A percentile compares a stretch with the other conserved stretches of the same genome.
These are phyloP conservation scores for Lasioglossum zephyrum DNA, from an alignment of 2,888 invertebrate genomes.

Conservation along the genomic window DNA sequence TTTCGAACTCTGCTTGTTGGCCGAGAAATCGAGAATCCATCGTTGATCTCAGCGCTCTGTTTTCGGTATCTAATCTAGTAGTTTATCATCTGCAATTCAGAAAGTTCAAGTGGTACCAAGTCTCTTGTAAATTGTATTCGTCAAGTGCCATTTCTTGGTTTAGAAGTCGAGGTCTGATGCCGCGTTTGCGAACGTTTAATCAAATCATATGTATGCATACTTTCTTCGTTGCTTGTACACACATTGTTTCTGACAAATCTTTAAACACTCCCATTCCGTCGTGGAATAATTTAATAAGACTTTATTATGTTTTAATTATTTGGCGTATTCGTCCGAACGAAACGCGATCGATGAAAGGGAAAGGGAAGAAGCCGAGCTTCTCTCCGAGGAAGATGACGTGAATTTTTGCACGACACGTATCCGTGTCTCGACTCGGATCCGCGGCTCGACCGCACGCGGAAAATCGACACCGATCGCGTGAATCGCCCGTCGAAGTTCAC, in stretches of 20 bases:
- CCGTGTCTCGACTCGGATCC: slow-evolving; percentile 28
- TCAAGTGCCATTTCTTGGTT: not conserved
- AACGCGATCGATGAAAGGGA: slow-evolving; percentile 3
- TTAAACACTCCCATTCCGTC: not conserved
- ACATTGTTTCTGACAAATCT: not conserved
- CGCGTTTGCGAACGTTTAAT: too few relatives aligned
- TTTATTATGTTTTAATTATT: too few relatives aligned
- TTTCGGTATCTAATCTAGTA: slow-evolving; percentile 64
- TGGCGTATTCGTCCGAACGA: not conserved
- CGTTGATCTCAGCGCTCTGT: slow-evolving; percentile 23
- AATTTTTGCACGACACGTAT: slow-evolving; percentile 42
- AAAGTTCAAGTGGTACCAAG: too few relatives aligned
- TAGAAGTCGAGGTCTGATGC: not conserved
- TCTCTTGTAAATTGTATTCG: slow-evolving; percentile 13
- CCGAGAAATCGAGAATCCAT: not conserved
- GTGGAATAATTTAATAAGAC: too few relatives aligned
- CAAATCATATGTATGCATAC: not conserved
- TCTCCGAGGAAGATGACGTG: not conserved
- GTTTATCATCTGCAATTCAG: slow-evolving; percentile 52
- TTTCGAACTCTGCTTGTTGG: not conserved
- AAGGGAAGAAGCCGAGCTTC: not conserved
- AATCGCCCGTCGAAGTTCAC: slow-evolving; percentile 41
- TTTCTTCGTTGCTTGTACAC: not conserved
- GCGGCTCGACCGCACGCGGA: slow-evolving; percentile 39
- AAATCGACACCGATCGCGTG: slow-evolving; percentile 58